Conservation (phyloP, 2,113 vertebrate genomes). For the Thryonomys swinderianus region DNA sequence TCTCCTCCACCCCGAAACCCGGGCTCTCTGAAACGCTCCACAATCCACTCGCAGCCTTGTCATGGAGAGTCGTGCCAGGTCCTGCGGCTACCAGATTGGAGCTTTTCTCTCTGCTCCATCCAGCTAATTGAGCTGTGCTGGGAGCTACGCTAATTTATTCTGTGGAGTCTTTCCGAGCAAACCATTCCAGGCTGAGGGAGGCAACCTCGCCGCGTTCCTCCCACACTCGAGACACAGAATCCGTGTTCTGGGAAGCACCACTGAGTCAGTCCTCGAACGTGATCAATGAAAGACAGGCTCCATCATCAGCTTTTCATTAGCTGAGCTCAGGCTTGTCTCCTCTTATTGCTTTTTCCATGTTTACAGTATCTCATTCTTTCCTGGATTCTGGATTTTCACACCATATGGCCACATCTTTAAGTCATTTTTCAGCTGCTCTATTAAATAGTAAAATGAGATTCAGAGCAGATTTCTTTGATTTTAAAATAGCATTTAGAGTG, state of each 20-base stretch:
- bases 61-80: conserved; percentile 55
- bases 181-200: conserved; percentile 62
- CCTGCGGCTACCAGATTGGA: conserved; percentile 67
- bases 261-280: conserved; percentile 76
- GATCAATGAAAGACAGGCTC: conserved; percentile 74
- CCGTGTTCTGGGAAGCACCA: conserved; percentile 64
- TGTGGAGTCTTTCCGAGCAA: conserved; percentile 68
- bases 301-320: conserved; percentile 73
- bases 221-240: conserved; percentile 63
- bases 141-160: conserved; percentile 74
- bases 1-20: conserved; percentile 15
- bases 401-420: conserved; percentile 72
- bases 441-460: conserved; percentile 79
- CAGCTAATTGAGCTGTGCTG: conserved; percentile 76
- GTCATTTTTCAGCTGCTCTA: conserved; percentile 79
- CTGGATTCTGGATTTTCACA: conserved; percentile 70
- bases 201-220: conserved; percentile 53
- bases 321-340: conserved; percentile 32
- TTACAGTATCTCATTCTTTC: conserved; percentile 71
- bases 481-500: conserved; percentile 78
- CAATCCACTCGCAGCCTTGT: conserved; percentile 55
- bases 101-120: conserved; percentile 63
- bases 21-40: conserved; percentile 10
- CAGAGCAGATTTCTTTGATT: conserved; percentile 80
- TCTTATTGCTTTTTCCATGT: conserved; percentile 63